A percentile compares a stretch with the other conserved stretches of the same genome.
These are phyloP conservation scores for Lasiurus borealis DNA, from an alignment of 2,113 vertebrate species.

Conservation along the genomic window DNA sequence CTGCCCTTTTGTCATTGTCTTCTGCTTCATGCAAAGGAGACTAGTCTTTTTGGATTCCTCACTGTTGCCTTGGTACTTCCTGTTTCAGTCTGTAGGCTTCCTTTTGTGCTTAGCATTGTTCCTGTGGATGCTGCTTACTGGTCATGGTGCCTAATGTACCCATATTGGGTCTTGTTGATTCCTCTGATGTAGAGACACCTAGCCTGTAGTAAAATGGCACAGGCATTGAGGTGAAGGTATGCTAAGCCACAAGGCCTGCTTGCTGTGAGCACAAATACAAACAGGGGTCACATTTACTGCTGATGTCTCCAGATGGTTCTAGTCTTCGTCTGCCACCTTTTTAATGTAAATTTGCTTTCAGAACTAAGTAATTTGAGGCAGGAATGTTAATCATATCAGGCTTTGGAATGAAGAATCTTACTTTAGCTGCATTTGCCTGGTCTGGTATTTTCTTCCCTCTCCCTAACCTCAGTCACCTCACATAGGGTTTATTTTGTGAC, in stretches of 20 bases:
- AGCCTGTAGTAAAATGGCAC: background rate
- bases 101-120: conserved; percentile 30
- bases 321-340: conserved; percentile 46
- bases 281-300: background rate
- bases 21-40: background rate
- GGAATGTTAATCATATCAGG: background rate
- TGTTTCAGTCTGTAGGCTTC: conserved; percentile 49
- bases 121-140: conserved; percentile 10
- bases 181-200: conserved; percentile 50
- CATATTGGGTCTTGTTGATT: conserved; percentile 23
- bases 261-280: background rate
- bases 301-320: background rate
- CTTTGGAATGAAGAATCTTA: background rate
- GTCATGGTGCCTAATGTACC: conserved; percentile 6
- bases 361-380: background rate
- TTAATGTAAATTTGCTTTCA: conserved; percentile 46
- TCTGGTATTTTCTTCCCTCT: background rate
- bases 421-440: background rate
- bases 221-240: background rate
- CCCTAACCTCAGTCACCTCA: background rate
- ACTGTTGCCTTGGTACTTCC: conserved; percentile 8
- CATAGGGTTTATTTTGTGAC: background rate
- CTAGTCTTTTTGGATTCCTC: background rate
- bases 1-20: background rate
- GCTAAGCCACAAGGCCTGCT: background rate